Evolutionary conservation across 2,888 invertebrate genomes (phyloP).

Genomic region (Eilema sororculum): DNA sequence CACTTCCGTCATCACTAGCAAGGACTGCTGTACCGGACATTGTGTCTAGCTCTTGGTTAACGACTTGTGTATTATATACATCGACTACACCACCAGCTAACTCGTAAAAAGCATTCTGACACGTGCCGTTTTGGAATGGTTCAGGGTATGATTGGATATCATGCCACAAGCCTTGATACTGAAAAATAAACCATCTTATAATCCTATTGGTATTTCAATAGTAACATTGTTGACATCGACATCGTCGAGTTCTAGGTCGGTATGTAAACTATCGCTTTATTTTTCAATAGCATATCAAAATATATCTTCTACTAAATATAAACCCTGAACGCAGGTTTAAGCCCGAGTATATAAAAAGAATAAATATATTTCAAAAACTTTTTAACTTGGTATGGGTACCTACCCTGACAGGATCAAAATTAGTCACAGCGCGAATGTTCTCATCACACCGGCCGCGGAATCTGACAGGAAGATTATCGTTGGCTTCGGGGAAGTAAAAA

Average conservation of each 20-base stretch:
- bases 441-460: constrained; percentile 54
- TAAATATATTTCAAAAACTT: no score
- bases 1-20: constrained; percentile 84
- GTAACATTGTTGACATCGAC: no score
- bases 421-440: constrained; percentile 29
- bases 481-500: constrained; percentile 59
- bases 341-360: no score
- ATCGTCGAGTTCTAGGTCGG: no score
- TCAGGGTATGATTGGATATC: constrained; percentile 67
- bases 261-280: no score
- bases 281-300: no score
- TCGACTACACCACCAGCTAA: constrained; percentile 48
- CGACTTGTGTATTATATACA: constrained; percentile 65
- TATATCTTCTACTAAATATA: no score
- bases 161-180: constrained; percentile 71
- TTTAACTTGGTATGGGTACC: constrained; percentile 13
- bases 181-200: constrained; percentile 3
- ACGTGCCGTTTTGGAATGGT: constrained; percentile 66
- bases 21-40: constrained; percentile 63
- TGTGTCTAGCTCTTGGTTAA: constrained; percentile 59
- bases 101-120: constrained; percentile 65
- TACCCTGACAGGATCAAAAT: constrained; percentile 43
- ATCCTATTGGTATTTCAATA: not conserved
- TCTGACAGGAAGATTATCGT: constrained; percentile 39
- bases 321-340: no score